Percentiles rank a stretch among this genome's conserved stretches.
phyloP scores from a whole-genome alignment of 1,140 invertebrate genomes.

The Pararge aegeria region DNA sequence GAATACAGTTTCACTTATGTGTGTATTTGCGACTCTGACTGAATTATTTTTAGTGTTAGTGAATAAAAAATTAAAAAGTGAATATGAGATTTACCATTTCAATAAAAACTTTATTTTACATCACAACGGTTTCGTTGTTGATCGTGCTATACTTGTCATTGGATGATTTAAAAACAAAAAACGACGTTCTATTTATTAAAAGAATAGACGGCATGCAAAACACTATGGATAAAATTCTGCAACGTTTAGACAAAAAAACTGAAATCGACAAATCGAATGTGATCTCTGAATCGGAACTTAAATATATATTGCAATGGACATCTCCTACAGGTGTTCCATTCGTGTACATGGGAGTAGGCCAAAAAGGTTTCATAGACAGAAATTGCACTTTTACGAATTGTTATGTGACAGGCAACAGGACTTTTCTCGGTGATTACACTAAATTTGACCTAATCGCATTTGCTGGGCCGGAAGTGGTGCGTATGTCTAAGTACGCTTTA shows the following conservation, averaged over 20 bases:
- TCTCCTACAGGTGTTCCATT: slow-evolving; percentile 45
- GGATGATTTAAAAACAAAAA: slow-evolving; percentile 3
- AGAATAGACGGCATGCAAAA: background rate
- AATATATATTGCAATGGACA: slow-evolving; percentile 63
- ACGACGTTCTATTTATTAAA: background rate
- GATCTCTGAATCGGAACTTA: slow-evolving; percentile 21
- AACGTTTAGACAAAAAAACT: background rate
- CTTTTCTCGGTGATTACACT: slow-evolving; percentile 41
- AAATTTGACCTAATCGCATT: slow-evolving; percentile 65
- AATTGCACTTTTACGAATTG: slow-evolving; percentile 55
- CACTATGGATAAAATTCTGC: slow-evolving; percentile 1
- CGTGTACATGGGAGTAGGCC: slow-evolving; percentile 49
- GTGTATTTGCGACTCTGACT: background rate
- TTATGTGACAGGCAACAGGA: slow-evolving; percentile 46
- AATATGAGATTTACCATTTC: slow-evolving; percentile 20
- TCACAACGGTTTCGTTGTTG: background rate
- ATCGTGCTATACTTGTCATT: slow-evolving; percentile 13
- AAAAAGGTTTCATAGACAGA: slow-evolving; percentile 40
- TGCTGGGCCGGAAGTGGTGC: slow-evolving; percentile 44
- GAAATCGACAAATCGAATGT: background rate
- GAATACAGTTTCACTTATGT: background rate
- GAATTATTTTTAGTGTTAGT: background rate
- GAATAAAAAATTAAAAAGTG: background rate
- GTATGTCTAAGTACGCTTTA: slow-evolving; percentile 19
- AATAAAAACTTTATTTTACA: slow-evolving; percentile 18